A percentile compares a stretch with the other conserved stretches of the same genome.
phyloP scores from a whole-genome alignment of 2,888 invertebrate species.

The Heliconius hortense region DNA sequence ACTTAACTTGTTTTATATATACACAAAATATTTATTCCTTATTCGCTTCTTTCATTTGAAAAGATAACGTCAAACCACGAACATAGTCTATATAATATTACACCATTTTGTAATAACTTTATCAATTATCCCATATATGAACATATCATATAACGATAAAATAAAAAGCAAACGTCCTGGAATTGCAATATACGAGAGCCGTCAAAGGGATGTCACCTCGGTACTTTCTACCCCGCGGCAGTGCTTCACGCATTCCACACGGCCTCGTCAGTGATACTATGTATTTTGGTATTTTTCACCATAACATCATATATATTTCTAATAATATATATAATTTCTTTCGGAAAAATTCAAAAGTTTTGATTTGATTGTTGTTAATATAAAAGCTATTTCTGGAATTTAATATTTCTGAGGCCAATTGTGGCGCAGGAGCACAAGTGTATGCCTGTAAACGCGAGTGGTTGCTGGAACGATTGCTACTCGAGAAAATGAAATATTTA shows the following conservation, averaged over 20 bases:
- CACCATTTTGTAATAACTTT: not conserved
- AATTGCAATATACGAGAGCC: constrained; percentile 14
- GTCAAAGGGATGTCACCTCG: constrained; percentile 50
- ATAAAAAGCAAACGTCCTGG: constrained; percentile 11
- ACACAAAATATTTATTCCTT: not conserved
- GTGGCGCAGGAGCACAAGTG: too few species aligned
- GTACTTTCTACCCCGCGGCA: constrained; percentile 69
- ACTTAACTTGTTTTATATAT: not conserved
- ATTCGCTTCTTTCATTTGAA: not conserved
- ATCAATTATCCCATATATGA: constrained; percentile 4
- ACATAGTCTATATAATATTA: not conserved
- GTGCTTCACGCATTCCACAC: constrained; percentile 44
- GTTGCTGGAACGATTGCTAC: too few species aligned
- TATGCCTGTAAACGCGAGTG: too few species aligned
- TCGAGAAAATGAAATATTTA: too few species aligned
- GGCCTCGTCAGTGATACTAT: constrained; percentile 22
- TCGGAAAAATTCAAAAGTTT: too few species aligned
- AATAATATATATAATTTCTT: constrained; percentile 2
- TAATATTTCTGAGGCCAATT: constrained; percentile 5
- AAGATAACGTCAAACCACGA: not conserved
- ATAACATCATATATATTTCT: constrained; percentile 1
- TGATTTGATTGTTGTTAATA: not conserved
- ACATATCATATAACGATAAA: not conserved
- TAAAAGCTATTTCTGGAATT: constrained; percentile 22
- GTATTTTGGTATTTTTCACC: constrained; percentile 11